These are phyloP conservation scores for Coluber constrictor DNA, from an alignment of 2,797 vertebrate species.

Conservation along the genomic window DNA sequence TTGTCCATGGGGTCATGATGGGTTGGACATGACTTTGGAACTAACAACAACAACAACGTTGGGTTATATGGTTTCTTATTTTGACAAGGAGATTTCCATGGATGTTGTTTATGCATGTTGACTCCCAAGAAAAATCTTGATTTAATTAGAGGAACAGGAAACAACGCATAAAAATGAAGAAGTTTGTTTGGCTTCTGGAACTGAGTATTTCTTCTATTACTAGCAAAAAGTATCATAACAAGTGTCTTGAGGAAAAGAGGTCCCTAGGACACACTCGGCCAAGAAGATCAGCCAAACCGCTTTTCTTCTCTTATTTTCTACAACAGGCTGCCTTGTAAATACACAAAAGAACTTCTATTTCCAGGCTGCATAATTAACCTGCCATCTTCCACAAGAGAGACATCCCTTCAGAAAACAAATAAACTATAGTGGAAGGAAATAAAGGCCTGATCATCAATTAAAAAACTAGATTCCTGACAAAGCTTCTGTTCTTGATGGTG, in stretches of 20 bases:
- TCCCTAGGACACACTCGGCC: background rate
- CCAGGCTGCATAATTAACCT: constrained; percentile 8
- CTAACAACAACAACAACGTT: too few species aligned
- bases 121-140: background rate
- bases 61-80: background rate
- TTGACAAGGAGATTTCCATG: background rate
- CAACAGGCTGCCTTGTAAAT: background rate
- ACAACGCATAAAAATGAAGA: background rate
- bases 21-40: too few species aligned
- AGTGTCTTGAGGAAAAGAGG: background rate
- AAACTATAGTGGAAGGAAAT: background rate
- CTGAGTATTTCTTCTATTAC: background rate
- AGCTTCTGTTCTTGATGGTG: background rate
- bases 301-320: background rate
- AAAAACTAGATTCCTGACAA: constrained; percentile 39
- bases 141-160: background rate
- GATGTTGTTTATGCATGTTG: background rate
- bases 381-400: constrained; percentile 27
- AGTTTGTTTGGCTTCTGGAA: background rate
- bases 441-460: constrained; percentile 5
- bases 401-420: constrained; percentile 11
- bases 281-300: too few species aligned
- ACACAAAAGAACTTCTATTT: background rate
- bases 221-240: background rate
- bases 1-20: too few species aligned